phyloP scores from a whole-genome alignment of 1,140 invertebrate genomes.

The Dysdera silvatica region DNA sequence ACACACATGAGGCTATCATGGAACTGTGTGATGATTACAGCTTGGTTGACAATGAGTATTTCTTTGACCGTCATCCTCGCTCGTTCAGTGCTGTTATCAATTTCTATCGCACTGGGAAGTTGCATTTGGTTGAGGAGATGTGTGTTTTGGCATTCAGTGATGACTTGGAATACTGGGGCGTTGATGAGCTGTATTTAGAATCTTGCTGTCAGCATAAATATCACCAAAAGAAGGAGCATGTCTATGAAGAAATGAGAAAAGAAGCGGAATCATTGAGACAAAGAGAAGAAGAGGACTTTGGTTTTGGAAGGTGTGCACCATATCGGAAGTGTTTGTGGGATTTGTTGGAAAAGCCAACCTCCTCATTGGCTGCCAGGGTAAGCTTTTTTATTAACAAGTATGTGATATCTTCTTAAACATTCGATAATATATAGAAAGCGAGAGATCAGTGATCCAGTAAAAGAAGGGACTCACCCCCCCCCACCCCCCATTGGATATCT shows the following conservation, averaged over 20 bases:
- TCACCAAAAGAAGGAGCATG: conserved; percentile 95
- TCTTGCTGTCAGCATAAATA: conserved; percentile 98
- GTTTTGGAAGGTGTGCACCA: conserved; percentile 82
- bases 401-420: no score
- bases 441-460: no score
- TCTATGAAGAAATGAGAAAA: conserved; percentile 97
- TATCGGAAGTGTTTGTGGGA: conserved; percentile 98
- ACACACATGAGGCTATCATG: conserved; percentile 89
- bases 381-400: conserved; percentile 53
- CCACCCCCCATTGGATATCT: no score
- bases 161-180: conserved; percentile 96
- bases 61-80: conserved; percentile 96
- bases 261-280: conserved; percentile 90
- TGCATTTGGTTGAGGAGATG: conserved; percentile 98
- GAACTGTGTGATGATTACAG: conserved; percentile 91
- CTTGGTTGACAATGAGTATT: conserved; percentile 94
- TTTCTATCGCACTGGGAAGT: conserved; percentile 94
- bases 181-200: conserved; percentile 94
- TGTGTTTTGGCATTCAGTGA: conserved; percentile 96
- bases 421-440: no score
- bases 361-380: conserved; percentile 92
- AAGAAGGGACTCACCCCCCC: no score
- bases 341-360: conserved; percentile 92
- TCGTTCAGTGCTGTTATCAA: conserved; percentile 96
- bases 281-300: conserved; percentile 92